phyloP scores from a whole-genome alignment of 2,113 vertebrate genomes.

The Mionectes macconnelli region DNA sequence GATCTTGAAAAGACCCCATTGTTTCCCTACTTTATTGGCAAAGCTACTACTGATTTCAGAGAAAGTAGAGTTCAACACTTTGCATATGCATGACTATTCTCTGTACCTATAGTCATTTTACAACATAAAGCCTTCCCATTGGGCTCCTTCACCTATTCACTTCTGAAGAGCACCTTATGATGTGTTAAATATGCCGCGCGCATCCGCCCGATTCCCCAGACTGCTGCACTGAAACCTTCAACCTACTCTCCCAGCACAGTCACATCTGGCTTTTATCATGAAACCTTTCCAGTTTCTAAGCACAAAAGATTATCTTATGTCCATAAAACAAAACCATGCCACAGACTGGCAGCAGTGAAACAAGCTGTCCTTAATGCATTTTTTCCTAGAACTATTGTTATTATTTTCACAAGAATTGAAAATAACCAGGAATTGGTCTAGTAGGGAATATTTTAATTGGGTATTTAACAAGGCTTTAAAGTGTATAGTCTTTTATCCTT shows the following conservation, averaged over 20 bases:
- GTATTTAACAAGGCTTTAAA: neutral
- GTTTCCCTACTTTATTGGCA: neutral
- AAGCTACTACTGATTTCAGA: neutral
- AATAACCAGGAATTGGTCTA: neutral
- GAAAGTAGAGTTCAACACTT: neutral
- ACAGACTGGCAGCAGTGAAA: neutral
- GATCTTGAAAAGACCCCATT: neutral
- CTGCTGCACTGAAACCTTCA: neutral
- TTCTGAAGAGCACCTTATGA: constrained; percentile 27
- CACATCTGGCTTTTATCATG: constrained; percentile 46
- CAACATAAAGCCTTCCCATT: neutral
- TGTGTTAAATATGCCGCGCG: neutral
- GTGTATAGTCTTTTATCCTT: neutral
- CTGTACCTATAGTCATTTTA: neutral
- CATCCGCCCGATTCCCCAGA: neutral
- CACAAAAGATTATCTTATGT: constrained; percentile 13
- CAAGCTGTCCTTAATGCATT: neutral
- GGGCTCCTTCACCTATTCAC: constrained; percentile 25
- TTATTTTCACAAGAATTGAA: constrained; percentile 3
- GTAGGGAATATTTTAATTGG: neutral
- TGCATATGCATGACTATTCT: neutral
- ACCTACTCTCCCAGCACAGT: neutral
- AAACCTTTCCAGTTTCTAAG: constrained; percentile 21
- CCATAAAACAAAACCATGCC: neutral
- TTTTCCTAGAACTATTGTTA: neutral